A percentile compares a stretch with the other conserved stretches of the same genome.
phyloP scores from a whole-genome alignment of 2,797 vertebrate species.

The Myotis daubentonii region DNA sequence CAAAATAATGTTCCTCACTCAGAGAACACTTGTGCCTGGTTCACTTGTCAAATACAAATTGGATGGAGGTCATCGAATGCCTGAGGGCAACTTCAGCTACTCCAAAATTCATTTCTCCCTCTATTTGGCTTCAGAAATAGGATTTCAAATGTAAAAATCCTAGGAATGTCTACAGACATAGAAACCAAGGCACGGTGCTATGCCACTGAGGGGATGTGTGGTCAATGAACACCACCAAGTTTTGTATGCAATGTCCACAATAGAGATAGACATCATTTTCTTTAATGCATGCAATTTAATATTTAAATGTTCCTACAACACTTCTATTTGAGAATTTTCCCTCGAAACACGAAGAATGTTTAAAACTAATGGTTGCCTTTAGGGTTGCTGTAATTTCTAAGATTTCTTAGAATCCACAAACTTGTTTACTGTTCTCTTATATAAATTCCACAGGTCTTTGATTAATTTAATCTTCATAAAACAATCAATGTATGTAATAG shows the following conservation, averaged over 20 bases:
- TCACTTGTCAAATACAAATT: conserved; percentile 91
- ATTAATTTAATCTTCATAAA: conserved; percentile 18
- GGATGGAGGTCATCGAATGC: conserved; percentile 83
- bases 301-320: not conserved
- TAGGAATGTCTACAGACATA: conserved; percentile 73
- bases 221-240: not conserved
- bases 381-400: not conserved
- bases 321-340: not conserved
- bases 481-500: not conserved
- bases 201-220: conserved; percentile 32
- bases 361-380: not conserved
- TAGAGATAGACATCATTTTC: not conserved
- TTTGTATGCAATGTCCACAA: conserved; percentile 42
- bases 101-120: conserved; percentile 87
- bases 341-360: conserved; percentile 8
- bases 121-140: conserved; percentile 84
- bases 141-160: conserved; percentile 84
- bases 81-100: conserved; percentile 84
- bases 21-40: conserved; percentile 87
- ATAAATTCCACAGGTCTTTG: conserved; percentile 28
- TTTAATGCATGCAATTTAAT: not conserved
- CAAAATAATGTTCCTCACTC: conserved; percentile 88
- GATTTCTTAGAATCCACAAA: conserved; percentile 3
- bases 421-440: not conserved
- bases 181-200: conserved; percentile 71